Conservation (phyloP, 2,797 vertebrate species). For the Columba guinea region DNA sequence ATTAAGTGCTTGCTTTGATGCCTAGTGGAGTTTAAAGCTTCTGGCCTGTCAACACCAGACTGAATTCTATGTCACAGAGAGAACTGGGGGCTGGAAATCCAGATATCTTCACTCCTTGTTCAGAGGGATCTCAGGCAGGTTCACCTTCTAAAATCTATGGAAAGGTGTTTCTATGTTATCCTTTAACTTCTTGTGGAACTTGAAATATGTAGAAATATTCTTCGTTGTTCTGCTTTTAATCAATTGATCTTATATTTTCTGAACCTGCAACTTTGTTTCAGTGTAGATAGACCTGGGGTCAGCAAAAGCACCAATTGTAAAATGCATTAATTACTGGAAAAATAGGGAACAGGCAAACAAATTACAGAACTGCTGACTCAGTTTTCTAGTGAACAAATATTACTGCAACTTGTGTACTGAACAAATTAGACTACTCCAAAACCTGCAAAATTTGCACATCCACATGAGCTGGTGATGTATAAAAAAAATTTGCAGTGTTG, state of each 20-base stretch:
- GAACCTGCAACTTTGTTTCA: background rate
- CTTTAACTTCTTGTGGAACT: background rate
- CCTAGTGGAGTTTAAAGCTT: background rate
- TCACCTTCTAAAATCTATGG: background rate
- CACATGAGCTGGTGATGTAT: background rate
- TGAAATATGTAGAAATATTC: background rate
- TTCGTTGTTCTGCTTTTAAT: background rate
- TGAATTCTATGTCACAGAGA: background rate
- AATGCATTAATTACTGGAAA: background rate
- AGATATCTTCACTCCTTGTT: background rate
- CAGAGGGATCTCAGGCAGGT: too few relatives aligned
- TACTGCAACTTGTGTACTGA: background rate
- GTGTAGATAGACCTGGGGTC: background rate
- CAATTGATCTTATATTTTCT: background rate
- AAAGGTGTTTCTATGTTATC: background rate
- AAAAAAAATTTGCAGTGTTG: background rate
- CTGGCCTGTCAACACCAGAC: background rate
- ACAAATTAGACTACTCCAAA: background rate
- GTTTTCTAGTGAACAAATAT: background rate
- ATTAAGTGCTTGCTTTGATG: background rate
- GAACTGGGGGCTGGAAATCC: background rate
- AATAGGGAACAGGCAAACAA: background rate
- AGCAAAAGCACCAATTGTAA: background rate
- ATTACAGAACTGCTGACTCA: background rate
- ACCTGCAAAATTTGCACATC: background rate